phyloP scores from a whole-genome alignment of 2,797 vertebrate species.

The Margarornis squamiger region DNA sequence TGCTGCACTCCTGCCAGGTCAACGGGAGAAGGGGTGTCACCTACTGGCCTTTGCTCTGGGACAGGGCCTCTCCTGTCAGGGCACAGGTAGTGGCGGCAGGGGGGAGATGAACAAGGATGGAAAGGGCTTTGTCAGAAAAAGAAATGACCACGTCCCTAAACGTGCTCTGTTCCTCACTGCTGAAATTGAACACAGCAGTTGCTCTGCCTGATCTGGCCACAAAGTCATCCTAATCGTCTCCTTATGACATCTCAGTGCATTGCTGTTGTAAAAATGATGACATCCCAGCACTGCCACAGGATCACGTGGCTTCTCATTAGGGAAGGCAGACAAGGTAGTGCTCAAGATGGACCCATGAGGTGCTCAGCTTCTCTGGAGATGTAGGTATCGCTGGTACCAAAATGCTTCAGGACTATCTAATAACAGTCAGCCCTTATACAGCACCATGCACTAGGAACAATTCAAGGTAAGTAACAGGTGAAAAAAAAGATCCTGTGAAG shows the following conservation, averaged over 20 bases:
- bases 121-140: background rate
- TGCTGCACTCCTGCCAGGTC: background rate
- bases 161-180: background rate
- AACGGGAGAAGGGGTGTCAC: background rate
- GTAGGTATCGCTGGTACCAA: background rate
- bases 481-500: background rate
- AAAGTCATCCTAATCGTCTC: conserved; percentile 37
- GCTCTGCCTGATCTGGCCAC: conserved; percentile 4
- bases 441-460: background rate
- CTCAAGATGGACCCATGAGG: background rate
- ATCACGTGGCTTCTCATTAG: background rate
- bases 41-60: background rate
- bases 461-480: background rate
- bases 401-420: background rate
- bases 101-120: fast-evolving
- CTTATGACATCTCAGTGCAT: conserved; percentile 17
- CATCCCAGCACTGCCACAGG: background rate
- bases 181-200: conserved; percentile 46
- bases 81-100: background rate
- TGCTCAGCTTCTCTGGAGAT: background rate
- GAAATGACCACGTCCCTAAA: background rate
- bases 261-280: conserved; percentile 23
- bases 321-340: background rate
- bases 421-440: background rate
- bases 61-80: background rate